Evolutionary conservation across 2,797 vertebrate species (phyloP).

Genomic region (Iguana delicatissima): DNA sequence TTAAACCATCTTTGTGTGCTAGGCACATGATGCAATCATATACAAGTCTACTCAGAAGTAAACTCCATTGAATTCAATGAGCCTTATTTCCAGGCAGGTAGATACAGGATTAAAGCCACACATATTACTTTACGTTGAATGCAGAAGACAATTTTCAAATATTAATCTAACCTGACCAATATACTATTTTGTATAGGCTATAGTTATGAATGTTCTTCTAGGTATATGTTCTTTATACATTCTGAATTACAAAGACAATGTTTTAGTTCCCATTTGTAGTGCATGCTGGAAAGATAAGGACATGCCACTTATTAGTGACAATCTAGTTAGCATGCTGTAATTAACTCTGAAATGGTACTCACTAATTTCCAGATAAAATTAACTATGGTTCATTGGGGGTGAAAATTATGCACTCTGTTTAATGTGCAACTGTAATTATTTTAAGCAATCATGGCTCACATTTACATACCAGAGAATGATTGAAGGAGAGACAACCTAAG

Average conservation of each 20-base stretch:
- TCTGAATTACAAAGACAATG: constrained; percentile 54
- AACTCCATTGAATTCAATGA: too few relatives aligned
- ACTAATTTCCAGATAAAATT: constrained; percentile 78
- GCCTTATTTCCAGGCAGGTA: too few relatives aligned
- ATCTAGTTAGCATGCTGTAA: constrained; percentile 68
- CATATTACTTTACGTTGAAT: neutral
- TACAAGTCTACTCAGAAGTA: too few relatives aligned
- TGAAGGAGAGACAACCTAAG: constrained; percentile 69
- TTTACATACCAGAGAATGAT: constrained; percentile 72
- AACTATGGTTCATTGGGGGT: constrained; percentile 65
- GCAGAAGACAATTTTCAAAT: constrained; percentile 27
- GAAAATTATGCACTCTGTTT: constrained; percentile 64
- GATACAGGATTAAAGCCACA: too few relatives aligned
- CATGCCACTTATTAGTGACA: constrained; percentile 61
- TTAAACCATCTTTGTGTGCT: neutral
- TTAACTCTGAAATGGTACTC: constrained; percentile 76
- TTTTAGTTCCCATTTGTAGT: constrained; percentile 46
- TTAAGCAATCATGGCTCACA: constrained; percentile 76
- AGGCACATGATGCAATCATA: too few relatives aligned
- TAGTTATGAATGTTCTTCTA: neutral
- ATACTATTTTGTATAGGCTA: constrained; percentile 24
- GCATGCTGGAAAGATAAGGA: constrained; percentile 53
- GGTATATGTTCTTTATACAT: constrained; percentile 18
- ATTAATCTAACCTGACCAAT: constrained; percentile 21
- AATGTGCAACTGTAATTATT: constrained; percentile 79